These are phyloP conservation scores for Pristionchus entomophagus DNA, from an alignment of 2,888 invertebrate species.

Conservation along the genomic window DNA sequence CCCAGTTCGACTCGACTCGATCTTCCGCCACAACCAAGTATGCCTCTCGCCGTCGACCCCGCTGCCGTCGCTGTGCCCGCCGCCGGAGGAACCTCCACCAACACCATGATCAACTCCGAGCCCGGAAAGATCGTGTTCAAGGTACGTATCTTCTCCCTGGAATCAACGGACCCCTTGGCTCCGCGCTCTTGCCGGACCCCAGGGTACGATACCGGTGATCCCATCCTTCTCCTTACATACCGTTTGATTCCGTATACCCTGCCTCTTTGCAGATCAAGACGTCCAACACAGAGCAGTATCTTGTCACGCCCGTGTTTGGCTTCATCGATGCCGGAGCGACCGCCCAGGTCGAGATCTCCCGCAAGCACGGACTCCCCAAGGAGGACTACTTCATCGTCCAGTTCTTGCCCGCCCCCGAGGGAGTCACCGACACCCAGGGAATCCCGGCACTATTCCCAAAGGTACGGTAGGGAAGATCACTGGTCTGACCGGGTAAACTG, in stretches of 20 bases:
- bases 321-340: constrained; percentile 36
- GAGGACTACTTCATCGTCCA: constrained; percentile 33
- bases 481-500: too few species aligned
- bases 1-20: too few species aligned
- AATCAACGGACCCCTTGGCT: too few species aligned
- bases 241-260: too few species aligned
- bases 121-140: constrained; percentile 37
- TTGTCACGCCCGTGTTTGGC: constrained; percentile 11
- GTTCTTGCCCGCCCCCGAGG: constrained; percentile 28
- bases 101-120: too few species aligned
- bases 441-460: constrained; percentile 23
- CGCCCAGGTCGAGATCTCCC: neutral
- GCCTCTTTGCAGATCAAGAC: constrained; percentile 12
- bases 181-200: too few species aligned
- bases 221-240: too few species aligned
- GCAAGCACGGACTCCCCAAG: constrained; percentile 14
- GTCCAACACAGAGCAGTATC: constrained; percentile 30
- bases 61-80: constrained; percentile 30
- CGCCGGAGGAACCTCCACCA: constrained; percentile 35
- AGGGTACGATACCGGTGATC: too few species aligned
- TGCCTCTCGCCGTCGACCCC: constrained; percentile 25
- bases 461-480: neutral
- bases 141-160: neutral
- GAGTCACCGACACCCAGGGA: constrained; percentile 32
- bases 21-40: too few species aligned